phyloP scores from a whole-genome alignment of 2,113 vertebrate genomes.

The Rattus rattus region DNA sequence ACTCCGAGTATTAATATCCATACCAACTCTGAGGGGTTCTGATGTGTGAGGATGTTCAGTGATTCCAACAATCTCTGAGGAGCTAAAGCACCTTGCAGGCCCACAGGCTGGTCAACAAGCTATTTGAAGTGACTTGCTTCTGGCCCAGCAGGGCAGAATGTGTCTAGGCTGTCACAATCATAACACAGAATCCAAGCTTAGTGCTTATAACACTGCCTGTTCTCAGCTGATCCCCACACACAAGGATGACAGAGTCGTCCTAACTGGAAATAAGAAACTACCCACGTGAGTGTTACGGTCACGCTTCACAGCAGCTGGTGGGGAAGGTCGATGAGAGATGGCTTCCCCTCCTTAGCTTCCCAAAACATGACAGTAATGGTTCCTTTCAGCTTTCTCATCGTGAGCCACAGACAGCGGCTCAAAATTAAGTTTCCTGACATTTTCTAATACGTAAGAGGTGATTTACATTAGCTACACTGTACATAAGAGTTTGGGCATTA shows the following conservation, averaged over 20 bases:
- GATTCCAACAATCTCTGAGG: constrained; percentile 62
- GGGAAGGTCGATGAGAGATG: not conserved
- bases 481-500: constrained; percentile 65
- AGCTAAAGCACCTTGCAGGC: constrained; percentile 55
- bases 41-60: constrained; percentile 61
- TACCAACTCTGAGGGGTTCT: constrained; percentile 62
- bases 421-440: constrained; percentile 64
- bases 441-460: constrained; percentile 58
- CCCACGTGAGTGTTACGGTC: constrained; percentile 66
- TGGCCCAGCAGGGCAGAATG: constrained; percentile 45
- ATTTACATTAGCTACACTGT: constrained; percentile 63
- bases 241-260: constrained; percentile 25
- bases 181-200: constrained; percentile 56
- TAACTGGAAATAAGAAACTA: constrained; percentile 68
- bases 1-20: constrained; percentile 66
- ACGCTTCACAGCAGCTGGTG: not conserved
- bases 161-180: constrained; percentile 55
- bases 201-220: constrained; percentile 38
- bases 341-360: constrained; percentile 59
- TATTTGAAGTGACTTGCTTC: constrained; percentile 27
- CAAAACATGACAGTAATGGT: constrained; percentile 61
- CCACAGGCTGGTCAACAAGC: constrained; percentile 63
- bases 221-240: constrained; percentile 48
- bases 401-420: constrained; percentile 51
- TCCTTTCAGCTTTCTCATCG: constrained; percentile 49